phyloP scores from a whole-genome alignment of 1,140 invertebrate species.

The Macrobrachium rosenbergii region DNA sequence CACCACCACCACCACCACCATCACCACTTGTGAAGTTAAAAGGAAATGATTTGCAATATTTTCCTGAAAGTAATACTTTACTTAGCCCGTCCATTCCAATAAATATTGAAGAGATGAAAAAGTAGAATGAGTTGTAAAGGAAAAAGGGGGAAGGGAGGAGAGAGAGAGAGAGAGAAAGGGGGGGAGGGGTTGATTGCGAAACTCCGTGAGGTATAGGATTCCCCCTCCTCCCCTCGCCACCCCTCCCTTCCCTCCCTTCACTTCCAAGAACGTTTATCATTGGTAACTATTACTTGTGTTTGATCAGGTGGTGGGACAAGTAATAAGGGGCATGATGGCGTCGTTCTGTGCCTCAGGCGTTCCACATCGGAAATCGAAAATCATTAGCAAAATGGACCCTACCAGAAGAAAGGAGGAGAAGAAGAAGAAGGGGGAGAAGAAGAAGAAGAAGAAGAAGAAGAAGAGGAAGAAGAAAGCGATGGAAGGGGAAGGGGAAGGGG shows the following conservation, averaged over 20 bases:
- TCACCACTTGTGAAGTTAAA: too few relatives aligned
- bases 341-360: not conserved
- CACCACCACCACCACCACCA: too few relatives aligned
- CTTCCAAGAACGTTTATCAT: too few relatives aligned
- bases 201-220: not conserved
- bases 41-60: too few relatives aligned
- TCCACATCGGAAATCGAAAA: constrained; percentile 60
- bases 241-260: constrained; percentile 10
- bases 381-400: constrained; percentile 56
- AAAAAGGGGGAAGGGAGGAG: too few relatives aligned
- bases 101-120: too few relatives aligned
- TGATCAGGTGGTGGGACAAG: constrained; percentile 42
- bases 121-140: too few relatives aligned
- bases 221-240: constrained; percentile 13
- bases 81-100: too few relatives aligned
- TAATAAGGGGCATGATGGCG: constrained; percentile 36
- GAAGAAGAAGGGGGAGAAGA: not conserved
- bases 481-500: not conserved
- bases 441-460: not conserved
- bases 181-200: too few relatives aligned
- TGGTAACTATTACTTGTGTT: constrained; percentile 43
- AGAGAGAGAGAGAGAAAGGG: too few relatives aligned
- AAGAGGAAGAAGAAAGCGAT: not conserved
- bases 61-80: too few relatives aligned
- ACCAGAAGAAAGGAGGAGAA: not conserved